These are phyloP conservation scores for Drosophila sordidula DNA, from an alignment of 2,888 invertebrate genomes.

Conservation along the genomic window DNA sequence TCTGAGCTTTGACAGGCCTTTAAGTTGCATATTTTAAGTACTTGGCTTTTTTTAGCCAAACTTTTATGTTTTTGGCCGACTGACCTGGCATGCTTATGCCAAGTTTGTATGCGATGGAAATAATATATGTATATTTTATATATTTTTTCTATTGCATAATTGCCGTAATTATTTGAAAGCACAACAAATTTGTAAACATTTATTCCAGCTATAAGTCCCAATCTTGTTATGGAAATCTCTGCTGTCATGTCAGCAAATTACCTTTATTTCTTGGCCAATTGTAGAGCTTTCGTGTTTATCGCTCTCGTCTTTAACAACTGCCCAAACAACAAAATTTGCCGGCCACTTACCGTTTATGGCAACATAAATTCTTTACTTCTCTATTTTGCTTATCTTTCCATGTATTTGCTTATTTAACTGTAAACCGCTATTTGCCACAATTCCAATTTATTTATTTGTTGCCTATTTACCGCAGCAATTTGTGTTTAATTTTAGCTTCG, in stretches of 20 bases:
- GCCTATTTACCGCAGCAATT: conserved; percentile 68
- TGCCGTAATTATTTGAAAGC: not conserved
- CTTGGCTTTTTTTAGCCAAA: not conserved
- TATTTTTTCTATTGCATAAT: conserved; percentile 1
- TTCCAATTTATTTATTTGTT: conserved; percentile 73
- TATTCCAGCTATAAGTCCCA: conserved; percentile 2
- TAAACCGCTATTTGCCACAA: conserved; percentile 70
- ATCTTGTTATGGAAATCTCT: conserved; percentile 11
- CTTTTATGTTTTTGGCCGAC: conserved; percentile 16
- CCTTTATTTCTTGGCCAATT: conserved; percentile 21
- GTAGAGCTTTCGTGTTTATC: not conserved
- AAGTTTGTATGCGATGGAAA: conserved; percentile 4
- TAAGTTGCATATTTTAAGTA: conserved; percentile 3
- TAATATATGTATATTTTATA: not conserved
- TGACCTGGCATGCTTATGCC: conserved; percentile 41
- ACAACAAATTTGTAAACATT: not conserved
- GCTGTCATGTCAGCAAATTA: conserved; percentile 24
- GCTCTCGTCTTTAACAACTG: not conserved
- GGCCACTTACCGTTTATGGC: conserved; percentile 40
- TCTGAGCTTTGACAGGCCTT: conserved; percentile 17
- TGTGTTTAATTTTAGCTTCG: conserved; percentile 54
- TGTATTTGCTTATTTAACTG: conserved; percentile 51
- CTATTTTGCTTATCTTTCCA: conserved; percentile 11
- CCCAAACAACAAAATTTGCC: conserved; percentile 3
- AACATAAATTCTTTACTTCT: conserved; percentile 4